phyloP scores from a whole-genome alignment of 2,888 invertebrate species.

The Altica lythri region DNA sequence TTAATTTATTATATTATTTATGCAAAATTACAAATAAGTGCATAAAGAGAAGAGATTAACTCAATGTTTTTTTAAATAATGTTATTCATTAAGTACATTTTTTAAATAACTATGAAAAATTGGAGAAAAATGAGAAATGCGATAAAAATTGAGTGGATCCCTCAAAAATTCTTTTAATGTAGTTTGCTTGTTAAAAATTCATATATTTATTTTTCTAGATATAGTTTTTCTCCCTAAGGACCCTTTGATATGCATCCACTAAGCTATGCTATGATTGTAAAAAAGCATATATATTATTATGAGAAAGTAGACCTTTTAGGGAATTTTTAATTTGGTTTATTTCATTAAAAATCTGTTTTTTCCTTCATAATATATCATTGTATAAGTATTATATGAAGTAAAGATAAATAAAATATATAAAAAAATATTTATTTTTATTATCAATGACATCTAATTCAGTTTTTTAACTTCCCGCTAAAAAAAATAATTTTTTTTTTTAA shows the following conservation, averaged over 20 bases:
- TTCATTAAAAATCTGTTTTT: constrained; percentile 40
- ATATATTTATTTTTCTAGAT: constrained; percentile 51
- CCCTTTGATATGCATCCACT: constrained; percentile 47
- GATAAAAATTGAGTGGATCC: not conserved
- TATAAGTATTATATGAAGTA: constrained; percentile 53
- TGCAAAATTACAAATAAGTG: too few species aligned
- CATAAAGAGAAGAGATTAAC: too few species aligned
- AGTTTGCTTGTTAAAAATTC: constrained; percentile 48
- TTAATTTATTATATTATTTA: too few species aligned
- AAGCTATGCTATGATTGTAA: constrained; percentile 55
- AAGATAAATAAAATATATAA: constrained; percentile 36
- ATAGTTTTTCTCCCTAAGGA: constrained; percentile 36
- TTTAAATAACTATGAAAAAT: too few species aligned
- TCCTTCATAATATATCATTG: constrained; percentile 51
- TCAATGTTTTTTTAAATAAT: too few species aligned
- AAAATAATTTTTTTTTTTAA: too few species aligned
- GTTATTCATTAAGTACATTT: too few species aligned
- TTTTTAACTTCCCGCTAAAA: too few species aligned
- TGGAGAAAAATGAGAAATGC: too few species aligned
- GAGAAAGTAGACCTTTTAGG: constrained; percentile 46
- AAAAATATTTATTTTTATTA: too few species aligned
- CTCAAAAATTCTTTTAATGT: constrained; percentile 37
- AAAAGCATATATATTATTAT: constrained; percentile 46
- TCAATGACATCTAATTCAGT: too few species aligned
- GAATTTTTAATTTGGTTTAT: constrained; percentile 40